Percentiles rank a stretch among this genome's conserved stretches.
Conservation (phyloP, 1,140 invertebrate genomes). For the Daktulosphaira vitifoliae region DNA sequence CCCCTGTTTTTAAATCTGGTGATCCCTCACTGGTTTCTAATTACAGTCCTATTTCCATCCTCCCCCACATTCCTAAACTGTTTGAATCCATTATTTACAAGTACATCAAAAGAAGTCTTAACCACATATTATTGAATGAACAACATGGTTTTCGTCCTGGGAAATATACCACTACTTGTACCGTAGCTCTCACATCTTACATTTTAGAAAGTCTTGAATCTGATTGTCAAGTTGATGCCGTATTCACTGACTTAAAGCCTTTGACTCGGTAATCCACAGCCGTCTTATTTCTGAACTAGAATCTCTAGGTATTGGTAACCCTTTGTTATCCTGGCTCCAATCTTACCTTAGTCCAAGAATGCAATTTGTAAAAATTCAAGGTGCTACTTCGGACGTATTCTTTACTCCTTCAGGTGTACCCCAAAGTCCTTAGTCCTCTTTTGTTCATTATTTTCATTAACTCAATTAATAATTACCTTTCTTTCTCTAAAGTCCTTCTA, state of each 20-base stretch:
- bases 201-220: no score
- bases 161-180: no score
- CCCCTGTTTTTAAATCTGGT: conserved; percentile 18
- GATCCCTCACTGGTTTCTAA: neutral
- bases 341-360: neutral
- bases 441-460: no score
- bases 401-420: no score
- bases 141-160: no score
- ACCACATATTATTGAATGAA: no score
- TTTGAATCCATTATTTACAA: neutral
- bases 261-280: no score
- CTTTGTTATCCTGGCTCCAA: neutral
- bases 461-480: neutral
- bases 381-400: neutral
- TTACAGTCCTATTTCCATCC: conserved; percentile 1
- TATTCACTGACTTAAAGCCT: no score
- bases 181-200: no score
- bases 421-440: no score
- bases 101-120: no score
- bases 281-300: neutral
- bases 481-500: neutral
- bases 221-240: neutral
- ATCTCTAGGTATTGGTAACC: neutral
- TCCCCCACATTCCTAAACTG: conserved; percentile 1
- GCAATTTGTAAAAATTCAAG: neutral